Conservation (phyloP, 2,113 vertebrate genomes). For the Addax nasomaculatus region DNA sequence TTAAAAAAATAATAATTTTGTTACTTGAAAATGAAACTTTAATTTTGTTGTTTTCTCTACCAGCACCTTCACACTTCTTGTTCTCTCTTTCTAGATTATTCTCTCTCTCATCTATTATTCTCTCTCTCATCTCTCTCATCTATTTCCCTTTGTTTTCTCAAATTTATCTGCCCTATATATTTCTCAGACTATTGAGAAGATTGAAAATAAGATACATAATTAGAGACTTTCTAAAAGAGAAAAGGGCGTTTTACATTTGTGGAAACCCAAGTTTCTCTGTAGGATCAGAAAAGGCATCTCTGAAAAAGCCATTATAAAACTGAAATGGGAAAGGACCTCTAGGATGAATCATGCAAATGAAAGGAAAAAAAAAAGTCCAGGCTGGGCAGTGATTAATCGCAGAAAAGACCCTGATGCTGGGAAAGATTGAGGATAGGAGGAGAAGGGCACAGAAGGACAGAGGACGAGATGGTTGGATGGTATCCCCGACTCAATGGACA, state of each 20-base stretch:
- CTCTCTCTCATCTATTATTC: background rate
- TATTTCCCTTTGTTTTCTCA: background rate
- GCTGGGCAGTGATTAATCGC: background rate
- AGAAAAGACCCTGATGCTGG: background rate
- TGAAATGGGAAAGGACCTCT: background rate
- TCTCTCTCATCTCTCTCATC: background rate
- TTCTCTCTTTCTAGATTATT: background rate
- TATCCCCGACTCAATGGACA: fast-evolving
- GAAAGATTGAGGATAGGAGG: background rate
- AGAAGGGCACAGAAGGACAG: background rate
- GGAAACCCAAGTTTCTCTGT: background rate
- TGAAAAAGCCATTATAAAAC: background rate
- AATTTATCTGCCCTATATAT: background rate
- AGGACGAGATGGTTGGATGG: background rate
- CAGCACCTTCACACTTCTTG: background rate
- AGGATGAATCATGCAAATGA: background rate
- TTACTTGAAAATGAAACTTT: background rate
- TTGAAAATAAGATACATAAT: background rate
- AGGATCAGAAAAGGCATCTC: background rate
- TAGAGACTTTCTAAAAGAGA: background rate
- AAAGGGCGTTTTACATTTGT: background rate
- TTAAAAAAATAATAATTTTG: background rate
- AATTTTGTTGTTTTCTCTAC: background rate
- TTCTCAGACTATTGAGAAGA: background rate
- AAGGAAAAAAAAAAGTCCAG: background rate